Base-by-base conservation (phyloP, 2,888 invertebrate species). In the Phaedon cochleariae region DNA sequence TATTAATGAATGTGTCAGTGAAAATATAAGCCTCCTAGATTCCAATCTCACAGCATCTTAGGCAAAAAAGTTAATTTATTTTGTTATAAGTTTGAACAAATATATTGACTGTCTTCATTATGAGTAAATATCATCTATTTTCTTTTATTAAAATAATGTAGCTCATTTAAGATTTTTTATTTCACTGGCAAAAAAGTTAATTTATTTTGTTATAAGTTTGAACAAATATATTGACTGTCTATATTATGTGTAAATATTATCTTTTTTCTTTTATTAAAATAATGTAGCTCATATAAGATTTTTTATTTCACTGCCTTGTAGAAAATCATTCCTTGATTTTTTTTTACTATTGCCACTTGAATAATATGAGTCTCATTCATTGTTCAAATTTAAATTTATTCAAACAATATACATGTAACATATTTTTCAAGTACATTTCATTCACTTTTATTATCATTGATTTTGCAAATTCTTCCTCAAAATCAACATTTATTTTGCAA, bases 1-100 rank as follows among this genome's bases (percentile, higher is more conserved):
- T 31, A 53, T 31, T 52, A 29, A 52, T 52, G 51, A 52, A 17
- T 22, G 22, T 58, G 46, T 58, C 34, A 29, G 26, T 58, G 58
- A 58, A 10, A 31, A 29, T 31, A 49, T 34, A 1, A 59, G 31
- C 17, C 9, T 59, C 37, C n/a, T 34, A 31, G 37, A 59, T 48
- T 49, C 59, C 20, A 20, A 49, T 5, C 34, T 20, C 18, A 59
- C 31, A 59, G 59, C 9, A 59, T 12, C 7, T 59, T 41, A 58
- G 3, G n/a, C 21, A 21, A n/a, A 49, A 49, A 49, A 21, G 21
- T 18, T 10, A 12, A 49, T 49, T 49, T 49, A 26, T 26, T 26
- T 26, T 26, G 26, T 26, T 26, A 26, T 26, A 26, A 26, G 26
- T 26, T 26, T 26, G 26, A 26, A 26, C 26, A 26, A 26, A 26